Evolutionary conservation across 1,140 invertebrate species (phyloP).

Genomic region (Drosophila hydei): DNA sequence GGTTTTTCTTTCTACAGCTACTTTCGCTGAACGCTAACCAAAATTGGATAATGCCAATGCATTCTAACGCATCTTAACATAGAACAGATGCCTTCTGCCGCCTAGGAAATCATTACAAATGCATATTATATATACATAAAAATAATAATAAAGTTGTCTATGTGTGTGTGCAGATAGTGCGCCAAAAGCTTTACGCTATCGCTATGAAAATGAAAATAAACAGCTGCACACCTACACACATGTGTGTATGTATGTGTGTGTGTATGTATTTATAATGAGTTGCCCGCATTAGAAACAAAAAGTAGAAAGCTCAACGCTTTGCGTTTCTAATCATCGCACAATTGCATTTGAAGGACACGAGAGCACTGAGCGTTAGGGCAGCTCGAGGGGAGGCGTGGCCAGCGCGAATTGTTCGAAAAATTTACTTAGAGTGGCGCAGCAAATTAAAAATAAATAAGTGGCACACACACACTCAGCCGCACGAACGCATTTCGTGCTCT

Average conservation of each 20-base stretch:
- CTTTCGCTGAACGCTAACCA: conserved; percentile 32
- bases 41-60: conserved; percentile 37
- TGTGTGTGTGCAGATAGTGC: conserved; percentile 55
- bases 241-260: background rate
- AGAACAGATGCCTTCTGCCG: conserved; percentile 25
- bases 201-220: conserved; percentile 77
- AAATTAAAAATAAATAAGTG: conserved; percentile 74
- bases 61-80: background rate
- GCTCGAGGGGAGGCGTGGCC: background rate
- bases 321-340: conserved; percentile 80
- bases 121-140: conserved; percentile 52
- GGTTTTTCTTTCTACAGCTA: conserved; percentile 24
- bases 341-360: conserved; percentile 83
- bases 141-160: conserved; percentile 10
- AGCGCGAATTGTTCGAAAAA: conserved; percentile 19
- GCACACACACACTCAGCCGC: conserved; percentile 28
- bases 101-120: conserved; percentile 59
- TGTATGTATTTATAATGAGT: conserved; percentile 18
- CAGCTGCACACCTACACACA: conserved; percentile 57
- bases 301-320: conserved; percentile 72
- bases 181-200: conserved; percentile 73
- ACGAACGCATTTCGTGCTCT: conserved; percentile 27
- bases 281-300: conserved; percentile 70
- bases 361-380: conserved; percentile 25
- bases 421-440: conserved; percentile 50